Base-by-base conservation (phyloP, 2,888 invertebrate genomes). In the Tinea semifulvella region DNA sequence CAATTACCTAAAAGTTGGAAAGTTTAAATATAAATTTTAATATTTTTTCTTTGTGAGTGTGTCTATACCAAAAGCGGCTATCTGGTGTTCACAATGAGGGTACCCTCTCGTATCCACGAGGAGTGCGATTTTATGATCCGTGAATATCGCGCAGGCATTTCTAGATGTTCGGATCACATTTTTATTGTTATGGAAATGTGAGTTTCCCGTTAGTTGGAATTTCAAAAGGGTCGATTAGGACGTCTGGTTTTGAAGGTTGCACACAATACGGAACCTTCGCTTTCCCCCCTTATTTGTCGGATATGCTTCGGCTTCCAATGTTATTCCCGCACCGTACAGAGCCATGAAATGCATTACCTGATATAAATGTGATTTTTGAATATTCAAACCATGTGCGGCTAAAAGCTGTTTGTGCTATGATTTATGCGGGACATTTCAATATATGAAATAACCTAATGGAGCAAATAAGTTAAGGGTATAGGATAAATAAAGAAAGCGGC, bases 181-280 rank as follows among this genome's bases (percentile, higher is more conserved):
- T 79, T 80, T 79, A 80, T 80, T 80, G 80, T 80, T 75, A 80
- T 80, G 77, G 76, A 77, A 80, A 80, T 77, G 68, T 65, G 76
- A 72, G 74, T 75, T 79, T 77, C 65, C 77, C 70, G 76, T 77
- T 79, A 80, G 76, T 77, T 75, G 73, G 75, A 70, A 75, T 77
- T 76, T 77, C 76, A 70, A 79, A 80, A 76, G 77, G 79, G 80
- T 69, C 77, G 77, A 77, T 79, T 79, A 77, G 76, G 64, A 73
- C 68, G 75, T 76, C 79, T 79, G 79, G 75, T 76, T 77, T 71
- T 65, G 79, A 79, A 76, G 79, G 77, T 74, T 72, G 63, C 58
- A 62, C 63, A 76, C 75, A 77, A 76, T 75, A 66, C 63, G 59
- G 57, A 56, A 55, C 59, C 28, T 31, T 28, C 17, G n/a, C n/a